Evolutionary conservation across 1,140 invertebrate species (phyloP), one percentile per base, ranked within the genome.

Genomic region (Ceratosolen fusciceps): DNA sequence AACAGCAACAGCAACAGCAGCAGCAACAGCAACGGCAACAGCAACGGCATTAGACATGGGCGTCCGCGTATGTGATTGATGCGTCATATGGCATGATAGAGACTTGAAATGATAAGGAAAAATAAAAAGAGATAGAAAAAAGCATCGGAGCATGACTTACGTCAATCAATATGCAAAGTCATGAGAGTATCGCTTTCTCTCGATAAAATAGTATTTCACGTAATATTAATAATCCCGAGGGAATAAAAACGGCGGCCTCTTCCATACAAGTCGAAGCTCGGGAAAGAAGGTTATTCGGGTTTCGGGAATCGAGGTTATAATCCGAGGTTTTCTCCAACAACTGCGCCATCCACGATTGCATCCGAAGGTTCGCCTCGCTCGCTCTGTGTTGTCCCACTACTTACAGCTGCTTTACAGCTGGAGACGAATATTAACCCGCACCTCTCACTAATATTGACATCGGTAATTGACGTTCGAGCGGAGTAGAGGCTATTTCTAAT

Each of bases 401-500:
- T 19, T 70, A 21, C 21, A 0, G 26, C 24, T 65, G 2, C 19
- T 37, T 10, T 65, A 65, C 60, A 65, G 60, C 31, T 65, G 60
- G 16, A 14, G 3, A 47, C 12, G 14, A 52, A 71, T 26, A 29
- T n/a, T n/a, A n/a, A n/a, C 43, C 16, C 43, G 29, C n/a, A 52
- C 24, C 31, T 21, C 19, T 73, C n/a, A 29, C 37, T 56, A 16
- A 60, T 19, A 60, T 62, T 74, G 37, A 54, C 21, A 43, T 75
- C 52, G 58, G 60, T 43, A 24, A n/a, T 75, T 75, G 74, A 75
- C 74, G 12, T 52, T 47, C 49, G 62, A 3, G 12, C 19, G 60
- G 19, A 29, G 39, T 39, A 62, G 60, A 78, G 72, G 67, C 76
- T 78, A 39, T 60, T 47, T 77, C 29, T 49, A 10, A 5, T 26